phyloP scores from a whole-genome alignment of 2,797 vertebrate species.

The Sebastes steindachneri region DNA sequence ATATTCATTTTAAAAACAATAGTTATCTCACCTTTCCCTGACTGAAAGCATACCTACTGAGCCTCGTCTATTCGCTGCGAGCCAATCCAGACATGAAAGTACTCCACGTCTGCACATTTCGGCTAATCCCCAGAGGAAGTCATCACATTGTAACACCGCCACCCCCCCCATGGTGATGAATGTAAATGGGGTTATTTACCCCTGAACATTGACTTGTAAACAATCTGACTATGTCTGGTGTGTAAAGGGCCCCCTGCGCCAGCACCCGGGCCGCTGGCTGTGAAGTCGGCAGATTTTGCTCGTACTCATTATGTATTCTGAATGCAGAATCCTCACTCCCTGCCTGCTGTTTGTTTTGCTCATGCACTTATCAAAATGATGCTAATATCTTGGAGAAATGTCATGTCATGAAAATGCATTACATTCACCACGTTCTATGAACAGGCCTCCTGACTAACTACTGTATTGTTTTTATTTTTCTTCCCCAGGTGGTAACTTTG shows the following conservation, averaged over 20 bases:
- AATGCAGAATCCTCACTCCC: slow-evolving; percentile 24
- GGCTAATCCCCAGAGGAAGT: slow-evolving; percentile 54
- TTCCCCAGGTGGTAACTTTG: slow-evolving; percentile 1
- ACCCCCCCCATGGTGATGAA: slow-evolving; percentile 30
- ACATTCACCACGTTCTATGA: background rate
- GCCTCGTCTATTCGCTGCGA: slow-evolving; percentile 11
- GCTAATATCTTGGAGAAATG: slow-evolving; percentile 64
- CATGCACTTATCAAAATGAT: slow-evolving; percentile 49
- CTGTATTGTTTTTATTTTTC: slow-evolving; percentile 17
- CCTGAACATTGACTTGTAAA: slow-evolving; percentile 70
- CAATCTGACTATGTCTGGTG: slow-evolving; percentile 49
- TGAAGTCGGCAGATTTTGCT: slow-evolving; percentile 54
- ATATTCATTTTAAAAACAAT: background rate
- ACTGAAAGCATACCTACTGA: slow-evolving; percentile 9
- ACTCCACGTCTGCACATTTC: slow-evolving; percentile 36
- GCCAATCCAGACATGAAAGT: slow-evolving; percentile 40
- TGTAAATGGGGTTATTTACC: slow-evolving; percentile 74
- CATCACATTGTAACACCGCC: slow-evolving; percentile 41
- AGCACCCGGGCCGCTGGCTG: slow-evolving; percentile 41
- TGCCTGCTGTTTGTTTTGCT: slow-evolving; percentile 64
- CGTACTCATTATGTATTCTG: slow-evolving; percentile 53
- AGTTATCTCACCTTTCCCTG: slow-evolving; percentile 2
- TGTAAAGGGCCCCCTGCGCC: slow-evolving; percentile 36
- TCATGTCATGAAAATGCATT: slow-evolving; percentile 57
- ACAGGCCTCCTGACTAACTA: slow-evolving; percentile 13